Evolutionary conservation across 2,888 invertebrate genomes (phyloP).

Genomic region (Rutpela maculata): DNA sequence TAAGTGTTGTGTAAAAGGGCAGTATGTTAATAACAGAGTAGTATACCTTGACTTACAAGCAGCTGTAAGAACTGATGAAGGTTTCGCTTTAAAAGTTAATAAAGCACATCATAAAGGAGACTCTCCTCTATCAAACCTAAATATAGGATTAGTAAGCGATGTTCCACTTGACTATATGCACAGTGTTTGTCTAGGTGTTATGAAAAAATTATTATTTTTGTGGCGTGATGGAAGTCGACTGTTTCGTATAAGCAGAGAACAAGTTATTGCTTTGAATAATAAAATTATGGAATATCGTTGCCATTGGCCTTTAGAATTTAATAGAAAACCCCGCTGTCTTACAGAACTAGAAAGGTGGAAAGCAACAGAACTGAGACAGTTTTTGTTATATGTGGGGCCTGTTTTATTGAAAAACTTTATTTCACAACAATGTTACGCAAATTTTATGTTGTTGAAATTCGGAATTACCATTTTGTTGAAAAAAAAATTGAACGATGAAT

Average conservation of each 20-base stretch:
- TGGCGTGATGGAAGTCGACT: neutral
- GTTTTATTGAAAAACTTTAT: neutral
- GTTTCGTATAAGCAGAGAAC: no score
- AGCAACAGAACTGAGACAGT: neutral
- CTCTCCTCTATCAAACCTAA: neutral
- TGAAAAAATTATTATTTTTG: neutral
- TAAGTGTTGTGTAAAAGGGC: neutral
- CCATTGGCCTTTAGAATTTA: neutral
- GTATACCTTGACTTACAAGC: neutral
- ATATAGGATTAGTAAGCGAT: neutral
- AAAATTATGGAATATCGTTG: neutral
- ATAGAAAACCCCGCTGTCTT: neutral
- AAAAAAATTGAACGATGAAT: neutral
- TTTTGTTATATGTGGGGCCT: neutral
- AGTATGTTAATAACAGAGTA: neutral
- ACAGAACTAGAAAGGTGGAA: neutral
- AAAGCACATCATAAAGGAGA: neutral
- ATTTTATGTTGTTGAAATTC: neutral
- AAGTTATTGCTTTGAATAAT: neutral
- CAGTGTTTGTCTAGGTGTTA: neutral
- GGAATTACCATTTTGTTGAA: neutral
- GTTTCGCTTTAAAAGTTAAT: neutral
- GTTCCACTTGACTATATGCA: neutral
- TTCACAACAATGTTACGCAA: neutral
- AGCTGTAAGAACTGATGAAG: neutral